phyloP scores from a whole-genome alignment of 2,113 vertebrate species.

The Spermophilus dauricus region DNA sequence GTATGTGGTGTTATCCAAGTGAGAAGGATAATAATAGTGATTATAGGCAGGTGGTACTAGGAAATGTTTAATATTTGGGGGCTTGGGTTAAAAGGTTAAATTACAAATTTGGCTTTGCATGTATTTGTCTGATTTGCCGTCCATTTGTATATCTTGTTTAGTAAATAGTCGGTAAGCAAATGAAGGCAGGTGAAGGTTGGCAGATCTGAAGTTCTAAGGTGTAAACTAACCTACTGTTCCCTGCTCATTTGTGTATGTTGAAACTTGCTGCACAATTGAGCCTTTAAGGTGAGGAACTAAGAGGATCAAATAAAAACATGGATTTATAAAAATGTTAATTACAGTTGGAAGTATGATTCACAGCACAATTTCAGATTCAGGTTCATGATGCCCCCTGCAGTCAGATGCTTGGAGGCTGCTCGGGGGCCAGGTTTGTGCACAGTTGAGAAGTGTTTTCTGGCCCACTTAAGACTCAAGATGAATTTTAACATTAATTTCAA shows the following conservation, averaged over 20 bases:
- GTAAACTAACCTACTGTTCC: background rate
- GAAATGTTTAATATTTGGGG: slow-evolving; percentile 12
- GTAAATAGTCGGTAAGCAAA: no score
- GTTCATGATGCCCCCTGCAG: background rate
- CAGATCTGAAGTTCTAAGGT: background rate
- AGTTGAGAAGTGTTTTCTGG: background rate
- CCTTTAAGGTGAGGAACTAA: background rate
- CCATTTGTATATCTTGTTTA: no score
- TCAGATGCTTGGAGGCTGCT: background rate
- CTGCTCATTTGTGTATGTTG: background rate
- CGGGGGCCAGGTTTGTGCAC: background rate
- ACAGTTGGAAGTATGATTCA: background rate
- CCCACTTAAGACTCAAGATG: background rate
- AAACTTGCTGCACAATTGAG: background rate
- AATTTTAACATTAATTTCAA: slow-evolving; percentile 2
- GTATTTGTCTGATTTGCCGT: background rate
- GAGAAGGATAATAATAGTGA: background rate
- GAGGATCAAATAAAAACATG: slow-evolving; percentile 8
- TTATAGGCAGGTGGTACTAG: background rate
- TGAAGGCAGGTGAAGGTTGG: background rate
- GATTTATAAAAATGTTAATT: slow-evolving; percentile 35
- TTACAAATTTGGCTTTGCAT: background rate
- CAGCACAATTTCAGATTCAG: background rate
- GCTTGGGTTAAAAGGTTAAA: background rate
- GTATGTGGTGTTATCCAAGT: background rate